Percentiles rank a stretch among this genome's conserved stretches.
Conservation (phyloP, 2,113 vertebrate genomes). For the Telmatochromis sp. region DNA sequence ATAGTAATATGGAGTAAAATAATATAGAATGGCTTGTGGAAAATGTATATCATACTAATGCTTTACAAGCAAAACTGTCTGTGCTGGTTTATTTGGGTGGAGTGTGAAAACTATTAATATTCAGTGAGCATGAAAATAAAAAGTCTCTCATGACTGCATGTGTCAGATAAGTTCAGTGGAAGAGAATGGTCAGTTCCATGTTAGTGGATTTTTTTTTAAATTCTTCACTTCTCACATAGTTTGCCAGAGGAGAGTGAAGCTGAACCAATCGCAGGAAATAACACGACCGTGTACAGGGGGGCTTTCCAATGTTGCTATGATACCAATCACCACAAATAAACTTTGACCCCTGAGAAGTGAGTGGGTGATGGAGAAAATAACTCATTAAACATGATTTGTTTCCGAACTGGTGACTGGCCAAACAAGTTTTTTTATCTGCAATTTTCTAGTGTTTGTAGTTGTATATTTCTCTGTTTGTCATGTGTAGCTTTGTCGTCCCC, state of each 20-base stretch:
- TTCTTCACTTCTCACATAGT: neutral
- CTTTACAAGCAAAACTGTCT: neutral
- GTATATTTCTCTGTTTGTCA: neutral
- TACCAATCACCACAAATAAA: slow-evolving; percentile 26
- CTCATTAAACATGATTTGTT: neutral
- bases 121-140: neutral
- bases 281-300: neutral
- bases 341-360: neutral
- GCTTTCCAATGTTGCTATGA: slow-evolving; percentile 47
- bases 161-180: slow-evolving; percentile 17
- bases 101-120: neutral
- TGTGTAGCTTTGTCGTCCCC: neutral
- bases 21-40: neutral
- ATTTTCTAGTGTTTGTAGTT: neutral
- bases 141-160: neutral
- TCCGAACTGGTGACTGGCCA: neutral
- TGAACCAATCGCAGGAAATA: neutral
- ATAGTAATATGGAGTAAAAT: neutral
- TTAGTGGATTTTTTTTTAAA: neutral
- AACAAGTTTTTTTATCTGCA: neutral
- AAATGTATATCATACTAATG: neutral
- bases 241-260: neutral
- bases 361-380: neutral
- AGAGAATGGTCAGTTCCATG: neutral
- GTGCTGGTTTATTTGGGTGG: neutral